Evolutionary conservation across 2,888 invertebrate species (phyloP).

Genomic region (Metalampra italica): DNA sequence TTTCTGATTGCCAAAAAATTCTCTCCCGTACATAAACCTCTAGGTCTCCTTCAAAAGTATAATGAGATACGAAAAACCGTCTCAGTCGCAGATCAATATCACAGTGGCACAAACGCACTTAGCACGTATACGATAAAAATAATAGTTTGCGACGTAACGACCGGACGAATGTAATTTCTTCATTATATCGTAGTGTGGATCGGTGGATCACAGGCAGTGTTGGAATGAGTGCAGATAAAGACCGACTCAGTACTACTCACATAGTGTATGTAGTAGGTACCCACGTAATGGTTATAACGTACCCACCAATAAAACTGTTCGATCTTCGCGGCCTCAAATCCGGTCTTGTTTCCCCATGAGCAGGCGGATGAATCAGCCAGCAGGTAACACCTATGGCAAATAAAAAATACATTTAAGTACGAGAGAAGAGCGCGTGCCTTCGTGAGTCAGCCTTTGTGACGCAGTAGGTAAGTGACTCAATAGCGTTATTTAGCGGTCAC

Average conservation of each 20-base stretch:
- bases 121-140: constrained; percentile 16
- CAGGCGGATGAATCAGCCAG: constrained; percentile 47
- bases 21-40: no score
- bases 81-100: constrained; percentile 8
- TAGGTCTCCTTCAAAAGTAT: no score
- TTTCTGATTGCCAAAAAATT: no score
- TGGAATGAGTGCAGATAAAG: constrained; percentile 47
- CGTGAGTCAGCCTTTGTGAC: constrained; percentile 50
- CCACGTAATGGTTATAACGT: neutral
- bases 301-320: constrained; percentile 1
- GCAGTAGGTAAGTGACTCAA: constrained; percentile 54
- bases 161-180: constrained; percentile 69
- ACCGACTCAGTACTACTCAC: neutral
- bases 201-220: constrained; percentile 66
- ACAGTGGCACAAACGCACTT: constrained; percentile 16
- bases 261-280: neutral
- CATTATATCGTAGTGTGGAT: constrained; percentile 51
- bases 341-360: constrained; percentile 28
- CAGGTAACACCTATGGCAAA: constrained; percentile 60
- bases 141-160: constrained; percentile 56
- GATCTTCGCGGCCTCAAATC: constrained; percentile 8
- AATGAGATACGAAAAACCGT: no score
- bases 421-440: constrained; percentile 39
- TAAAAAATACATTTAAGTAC: constrained; percentile 33
- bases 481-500: constrained; percentile 40